A percentile compares a stretch with the other conserved stretches of the same genome.
Evolutionary conservation across 2,888 invertebrate species (phyloP).

Genomic region (Polydrusus cervinus): DNA sequence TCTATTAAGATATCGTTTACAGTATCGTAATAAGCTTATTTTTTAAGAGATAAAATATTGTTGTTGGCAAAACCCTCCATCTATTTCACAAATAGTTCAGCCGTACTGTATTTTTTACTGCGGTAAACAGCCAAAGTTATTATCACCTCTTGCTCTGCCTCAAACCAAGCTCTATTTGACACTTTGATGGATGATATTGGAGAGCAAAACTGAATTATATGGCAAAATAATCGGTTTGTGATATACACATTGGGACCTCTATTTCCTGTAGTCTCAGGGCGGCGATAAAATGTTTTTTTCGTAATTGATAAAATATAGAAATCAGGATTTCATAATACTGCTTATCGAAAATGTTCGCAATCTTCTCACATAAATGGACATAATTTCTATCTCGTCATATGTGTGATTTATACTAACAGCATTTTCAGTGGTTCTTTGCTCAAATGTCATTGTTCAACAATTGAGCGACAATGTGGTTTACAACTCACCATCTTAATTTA

Average conservation of each 20-base stretch:
- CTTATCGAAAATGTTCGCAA: too few relatives aligned
- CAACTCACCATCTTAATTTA: too few relatives aligned
- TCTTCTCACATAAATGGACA: too few relatives aligned
- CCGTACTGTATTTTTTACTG: slow-evolving; percentile 1
- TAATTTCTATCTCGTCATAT: too few relatives aligned
- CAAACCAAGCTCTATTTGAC: slow-evolving; percentile 51
- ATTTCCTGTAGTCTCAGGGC: slow-evolving; percentile 20
- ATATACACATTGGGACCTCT: slow-evolving; percentile 46
- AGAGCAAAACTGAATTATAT: slow-evolving; percentile 56
- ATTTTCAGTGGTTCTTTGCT: too few relatives aligned
- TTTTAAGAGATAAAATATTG: too few relatives aligned
- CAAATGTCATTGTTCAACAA: too few relatives aligned
- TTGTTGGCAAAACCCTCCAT: too few relatives aligned
- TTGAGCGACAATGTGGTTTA: too few relatives aligned
- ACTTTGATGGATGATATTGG: slow-evolving; percentile 55
- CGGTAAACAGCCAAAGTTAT: slow-evolving; percentile 23
- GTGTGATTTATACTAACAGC: too few relatives aligned
- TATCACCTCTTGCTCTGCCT: slow-evolving; percentile 36
- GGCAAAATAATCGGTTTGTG: slow-evolving; percentile 58
- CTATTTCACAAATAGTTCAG: background rate
- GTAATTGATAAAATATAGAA: slow-evolving; percentile 8
- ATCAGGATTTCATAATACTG: background rate
- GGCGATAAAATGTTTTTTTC: slow-evolving; percentile 14
- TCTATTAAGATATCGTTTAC: too few relatives aligned
- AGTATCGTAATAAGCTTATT: too few relatives aligned